Conservation (phyloP, 2,888 invertebrate genomes). For the Onchidella celtica region DNA sequence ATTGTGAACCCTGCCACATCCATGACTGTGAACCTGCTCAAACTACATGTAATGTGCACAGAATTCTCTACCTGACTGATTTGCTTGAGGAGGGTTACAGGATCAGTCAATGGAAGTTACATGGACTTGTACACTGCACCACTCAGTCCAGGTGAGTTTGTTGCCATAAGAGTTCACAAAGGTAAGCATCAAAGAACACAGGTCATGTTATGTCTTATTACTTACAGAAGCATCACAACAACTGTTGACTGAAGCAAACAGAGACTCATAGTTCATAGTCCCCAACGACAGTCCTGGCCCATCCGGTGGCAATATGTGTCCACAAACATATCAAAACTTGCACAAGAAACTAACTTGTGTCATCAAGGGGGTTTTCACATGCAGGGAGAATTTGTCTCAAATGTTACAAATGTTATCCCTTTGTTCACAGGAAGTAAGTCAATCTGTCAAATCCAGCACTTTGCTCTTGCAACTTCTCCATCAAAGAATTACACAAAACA, state of each 20-base stretch:
- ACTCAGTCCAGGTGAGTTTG: background rate
- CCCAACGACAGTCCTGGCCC: background rate
- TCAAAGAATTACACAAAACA: background rate
- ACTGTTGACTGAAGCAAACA: background rate
- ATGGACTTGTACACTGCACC: no score
- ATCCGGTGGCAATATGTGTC: background rate
- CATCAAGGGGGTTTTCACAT: background rate
- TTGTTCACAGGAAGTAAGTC: no score
- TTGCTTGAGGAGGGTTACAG: no score
- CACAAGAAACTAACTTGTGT: no score
- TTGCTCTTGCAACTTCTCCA: no score
- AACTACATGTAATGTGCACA: no score
- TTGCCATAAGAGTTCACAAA: conserved; percentile 11
- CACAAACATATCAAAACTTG: background rate
- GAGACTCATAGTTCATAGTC: background rate
- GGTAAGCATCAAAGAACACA: background rate
- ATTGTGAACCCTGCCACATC: no score
- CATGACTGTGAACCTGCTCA: no score
- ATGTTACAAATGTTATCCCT: background rate
- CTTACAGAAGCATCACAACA: background rate
- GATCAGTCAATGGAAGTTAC: no score
- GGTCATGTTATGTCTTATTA: background rate
- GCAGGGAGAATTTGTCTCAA: background rate
- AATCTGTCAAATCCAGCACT: no score
- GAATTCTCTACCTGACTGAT: no score